Percentiles rank a stretch among this genome's conserved stretches.
Evolutionary conservation across 2,888 invertebrate genomes (phyloP).

Genomic region (Drosophila melanocephala): DNA sequence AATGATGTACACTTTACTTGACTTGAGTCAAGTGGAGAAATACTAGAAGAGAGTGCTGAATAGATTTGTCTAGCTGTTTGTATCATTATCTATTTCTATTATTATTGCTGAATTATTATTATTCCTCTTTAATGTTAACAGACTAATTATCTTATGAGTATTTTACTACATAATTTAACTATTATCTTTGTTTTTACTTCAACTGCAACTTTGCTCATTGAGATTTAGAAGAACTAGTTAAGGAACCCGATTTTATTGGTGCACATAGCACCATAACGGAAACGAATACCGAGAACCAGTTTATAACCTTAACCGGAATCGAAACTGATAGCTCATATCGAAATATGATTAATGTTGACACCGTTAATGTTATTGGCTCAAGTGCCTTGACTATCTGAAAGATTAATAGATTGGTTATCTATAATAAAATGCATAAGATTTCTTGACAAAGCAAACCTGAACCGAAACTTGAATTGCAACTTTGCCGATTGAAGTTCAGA

Average conservation of each 20-base stretch:
- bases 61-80: background rate
- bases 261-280: background rate
- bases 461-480: no score
- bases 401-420: background rate
- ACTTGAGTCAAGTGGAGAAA: background rate
- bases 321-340: background rate
- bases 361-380: accelerated
- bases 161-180: no score
- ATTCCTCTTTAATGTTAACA: background rate
- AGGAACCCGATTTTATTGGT: background rate
- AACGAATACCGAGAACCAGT: background rate
- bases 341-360: no score
- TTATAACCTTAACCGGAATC: background rate
- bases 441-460: no score
- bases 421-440: background rate
- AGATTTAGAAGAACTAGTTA: background rate
- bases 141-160: background rate
- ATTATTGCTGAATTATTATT: background rate
- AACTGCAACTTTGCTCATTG: background rate
- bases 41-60: background rate
- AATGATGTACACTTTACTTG: background rate
- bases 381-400: background rate
- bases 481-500: no score
- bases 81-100: background rate
- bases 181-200: background rate